A percentile compares a stretch with the other conserved stretches of the same genome.
Evolutionary conservation across 2,797 vertebrate species (phyloP).

Genomic region (Apogon hyalosoma): DNA sequence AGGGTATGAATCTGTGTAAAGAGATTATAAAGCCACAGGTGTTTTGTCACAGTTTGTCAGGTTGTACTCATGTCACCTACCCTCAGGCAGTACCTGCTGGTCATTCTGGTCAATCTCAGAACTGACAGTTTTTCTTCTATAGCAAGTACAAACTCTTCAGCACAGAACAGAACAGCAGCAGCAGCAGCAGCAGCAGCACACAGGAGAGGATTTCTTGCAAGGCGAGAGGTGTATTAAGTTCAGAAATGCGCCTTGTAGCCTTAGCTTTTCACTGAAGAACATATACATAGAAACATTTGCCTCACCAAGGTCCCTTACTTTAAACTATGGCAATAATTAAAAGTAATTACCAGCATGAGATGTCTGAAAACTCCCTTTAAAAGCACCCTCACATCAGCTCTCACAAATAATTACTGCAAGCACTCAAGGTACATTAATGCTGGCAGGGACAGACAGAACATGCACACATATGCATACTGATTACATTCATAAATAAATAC

Average conservation of each 20-base stretch:
- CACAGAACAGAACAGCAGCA: no score
- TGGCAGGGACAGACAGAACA: slow-evolving; percentile 21
- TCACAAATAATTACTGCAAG: slow-evolving; percentile 61
- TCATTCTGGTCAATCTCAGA: slow-evolving; percentile 48
- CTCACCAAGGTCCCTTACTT: slow-evolving; percentile 5
- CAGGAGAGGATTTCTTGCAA: neutral
- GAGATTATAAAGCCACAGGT: slow-evolving; percentile 33
- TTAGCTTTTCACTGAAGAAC: slow-evolving; percentile 18
- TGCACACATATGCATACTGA: slow-evolving; percentile 7
- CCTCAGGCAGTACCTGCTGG: slow-evolving; percentile 54
- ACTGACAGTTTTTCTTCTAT: slow-evolving; percentile 38
- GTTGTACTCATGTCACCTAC: slow-evolving; percentile 43
- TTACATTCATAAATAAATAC: slow-evolving; percentile 1
- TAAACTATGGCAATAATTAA: slow-evolving; percentile 54
- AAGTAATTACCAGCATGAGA: slow-evolving; percentile 52
- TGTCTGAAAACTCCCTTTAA: slow-evolving; percentile 57
- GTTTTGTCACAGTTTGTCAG: slow-evolving; percentile 48
- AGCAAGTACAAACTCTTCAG: slow-evolving; percentile 10
- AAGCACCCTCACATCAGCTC: slow-evolving; percentile 60
- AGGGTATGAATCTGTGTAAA: neutral
- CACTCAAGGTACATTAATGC: slow-evolving; percentile 58
- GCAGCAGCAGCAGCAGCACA: neutral
- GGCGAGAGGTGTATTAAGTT: slow-evolving; percentile 29
- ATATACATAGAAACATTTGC: neutral
- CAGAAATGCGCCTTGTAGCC: slow-evolving; percentile 35